Evolutionary conservation across 2,888 invertebrate genomes (phyloP).

Genomic region (Isoperla grammatica): DNA sequence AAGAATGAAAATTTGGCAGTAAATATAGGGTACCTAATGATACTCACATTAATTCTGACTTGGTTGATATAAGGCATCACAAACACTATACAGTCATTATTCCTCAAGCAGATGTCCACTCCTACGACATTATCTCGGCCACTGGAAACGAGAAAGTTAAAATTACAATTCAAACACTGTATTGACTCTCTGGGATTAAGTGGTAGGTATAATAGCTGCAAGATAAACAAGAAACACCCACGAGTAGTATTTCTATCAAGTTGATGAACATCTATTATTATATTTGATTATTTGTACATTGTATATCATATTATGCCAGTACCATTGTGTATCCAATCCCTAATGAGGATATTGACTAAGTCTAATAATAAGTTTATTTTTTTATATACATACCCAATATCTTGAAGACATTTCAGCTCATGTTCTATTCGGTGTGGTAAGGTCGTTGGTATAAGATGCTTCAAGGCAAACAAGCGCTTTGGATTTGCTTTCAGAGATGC

Average conservation of each 20-base stretch:
- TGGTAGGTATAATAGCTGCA: not conserved
- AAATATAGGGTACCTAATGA: too few species aligned
- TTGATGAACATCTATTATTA: too few species aligned
- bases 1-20: too few species aligned
- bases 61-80: slow-evolving; percentile 87
- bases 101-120: slow-evolving; percentile 69
- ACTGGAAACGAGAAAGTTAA: slow-evolving; percentile 49
- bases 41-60: slow-evolving; percentile 66
- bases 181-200: too few species aligned
- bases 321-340: too few species aligned
- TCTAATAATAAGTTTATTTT: too few species aligned
- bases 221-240: not conserved
- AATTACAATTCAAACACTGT: slow-evolving; percentile 6
- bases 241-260: not conserved
- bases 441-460: slow-evolving; percentile 81
- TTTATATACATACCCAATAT: slow-evolving; percentile 59
- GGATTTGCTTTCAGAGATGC: slow-evolving; percentile 55
- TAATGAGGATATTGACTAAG: too few species aligned
- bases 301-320: too few species aligned
- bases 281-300: too few species aligned
- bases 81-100: slow-evolving; percentile 74
- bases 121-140: slow-evolving; percentile 78
- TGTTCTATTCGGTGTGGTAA: slow-evolving; percentile 75
- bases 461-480: slow-evolving; percentile 62
- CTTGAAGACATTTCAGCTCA: slow-evolving; percentile 71